Conservation (phyloP, 2,797 vertebrate genomes). For the Liasis olivaceus region DNA sequence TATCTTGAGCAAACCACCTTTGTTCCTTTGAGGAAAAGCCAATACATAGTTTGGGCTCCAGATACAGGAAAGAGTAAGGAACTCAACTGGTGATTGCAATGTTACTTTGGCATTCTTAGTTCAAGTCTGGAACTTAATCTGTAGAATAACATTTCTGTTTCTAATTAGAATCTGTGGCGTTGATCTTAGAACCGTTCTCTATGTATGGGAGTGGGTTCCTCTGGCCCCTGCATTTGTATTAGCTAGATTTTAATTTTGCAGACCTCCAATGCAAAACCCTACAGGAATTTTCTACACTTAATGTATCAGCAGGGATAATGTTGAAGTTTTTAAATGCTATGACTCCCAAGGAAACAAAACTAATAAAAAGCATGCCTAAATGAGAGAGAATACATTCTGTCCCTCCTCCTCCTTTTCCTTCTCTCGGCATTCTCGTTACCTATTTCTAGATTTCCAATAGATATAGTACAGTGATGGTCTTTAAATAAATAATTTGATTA, state of each 20-base stretch:
- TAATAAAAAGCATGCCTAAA: background rate
- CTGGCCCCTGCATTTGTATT: conserved; percentile 58
- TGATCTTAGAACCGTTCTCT: conserved; percentile 28
- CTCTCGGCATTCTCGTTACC: background rate
- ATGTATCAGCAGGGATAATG: conserved; percentile 39
- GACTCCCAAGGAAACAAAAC: background rate
- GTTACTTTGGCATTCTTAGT: background rate
- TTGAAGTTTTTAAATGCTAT: conserved; percentile 12
- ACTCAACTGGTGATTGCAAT: background rate
- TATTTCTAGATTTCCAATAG: conserved; percentile 20
- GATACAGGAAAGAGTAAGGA: background rate
- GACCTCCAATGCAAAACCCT: conserved; percentile 59
- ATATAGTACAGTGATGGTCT: background rate
- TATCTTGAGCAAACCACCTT: background rate
- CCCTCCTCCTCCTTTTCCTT: background rate
- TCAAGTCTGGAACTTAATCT: background rate
- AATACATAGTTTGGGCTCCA: background rate
- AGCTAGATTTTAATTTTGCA: conserved; percentile 54
- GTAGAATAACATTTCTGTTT: background rate
- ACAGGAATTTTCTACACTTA: conserved; percentile 56
- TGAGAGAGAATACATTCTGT: background rate
- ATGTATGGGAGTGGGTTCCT: conserved; percentile 20
- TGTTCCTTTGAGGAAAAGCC: background rate
- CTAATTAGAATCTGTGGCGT: conserved; percentile 34
- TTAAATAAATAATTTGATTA: conserved; percentile 25